phyloP scores from a whole-genome alignment of 2,797 vertebrate genomes.

The Agapornis canus region DNA sequence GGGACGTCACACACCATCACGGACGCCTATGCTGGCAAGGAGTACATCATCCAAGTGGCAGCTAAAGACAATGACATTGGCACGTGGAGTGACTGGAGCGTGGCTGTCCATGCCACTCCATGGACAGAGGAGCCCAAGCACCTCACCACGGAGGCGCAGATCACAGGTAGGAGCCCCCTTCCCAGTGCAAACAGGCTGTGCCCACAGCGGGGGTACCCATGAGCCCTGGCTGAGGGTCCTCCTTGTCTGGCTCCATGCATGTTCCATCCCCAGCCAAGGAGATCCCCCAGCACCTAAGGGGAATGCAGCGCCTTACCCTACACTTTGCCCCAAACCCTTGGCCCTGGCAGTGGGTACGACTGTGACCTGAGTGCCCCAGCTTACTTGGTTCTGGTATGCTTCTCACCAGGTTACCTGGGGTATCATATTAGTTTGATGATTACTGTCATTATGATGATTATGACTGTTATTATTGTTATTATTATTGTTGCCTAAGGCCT shows the following conservation, averaged over 20 bases:
- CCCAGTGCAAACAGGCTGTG: background rate
- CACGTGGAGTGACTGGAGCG: conserved; percentile 98
- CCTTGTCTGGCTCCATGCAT: accelerated
- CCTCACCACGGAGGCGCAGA: conserved; percentile 88
- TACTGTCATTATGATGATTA: accelerated
- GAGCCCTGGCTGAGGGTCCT: background rate
- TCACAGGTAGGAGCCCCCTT: conserved; percentile 64
- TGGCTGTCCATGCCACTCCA: conserved; percentile 92
- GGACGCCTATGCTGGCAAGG: conserved; percentile 92
- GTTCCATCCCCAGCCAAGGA: background rate
- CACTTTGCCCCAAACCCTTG: background rate
- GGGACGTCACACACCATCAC: conserved; percentile 94
- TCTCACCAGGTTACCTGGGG: background rate
- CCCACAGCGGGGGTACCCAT: accelerated
- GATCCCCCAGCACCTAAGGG: accelerated
- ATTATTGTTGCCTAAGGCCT: background rate
- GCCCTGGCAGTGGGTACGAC: background rate
- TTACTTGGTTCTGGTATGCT: background rate
- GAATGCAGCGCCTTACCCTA: background rate
- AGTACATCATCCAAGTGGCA: conserved; percentile 98
- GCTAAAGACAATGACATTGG: conserved; percentile 97
- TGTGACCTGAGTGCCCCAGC: background rate
- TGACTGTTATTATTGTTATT: background rate
- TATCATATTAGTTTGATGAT: background rate
- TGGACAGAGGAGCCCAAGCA: conserved; percentile 93